These are phyloP conservation scores for Periophthalmus modestus DNA, from an alignment of 2,113 vertebrate genomes.

Conservation along the genomic window DNA sequence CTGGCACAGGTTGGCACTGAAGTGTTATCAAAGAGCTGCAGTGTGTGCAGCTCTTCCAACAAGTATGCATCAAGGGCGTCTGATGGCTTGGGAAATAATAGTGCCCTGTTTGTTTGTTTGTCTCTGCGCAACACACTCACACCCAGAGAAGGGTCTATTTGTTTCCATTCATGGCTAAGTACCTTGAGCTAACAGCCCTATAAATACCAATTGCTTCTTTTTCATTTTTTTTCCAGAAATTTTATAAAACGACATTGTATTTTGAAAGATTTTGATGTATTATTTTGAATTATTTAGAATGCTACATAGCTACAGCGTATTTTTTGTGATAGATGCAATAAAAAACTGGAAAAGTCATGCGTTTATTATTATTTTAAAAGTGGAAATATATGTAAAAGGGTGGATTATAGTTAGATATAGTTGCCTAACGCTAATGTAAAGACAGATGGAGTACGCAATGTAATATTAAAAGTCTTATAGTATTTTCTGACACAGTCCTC, in stretches of 20 bases:
- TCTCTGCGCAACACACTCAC: slow-evolving; percentile 46
- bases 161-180: slow-evolving; percentile 36
- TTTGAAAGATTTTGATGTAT: too few relatives aligned
- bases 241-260: background rate
- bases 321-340: too few relatives aligned
- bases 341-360: too few relatives aligned
- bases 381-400: too few relatives aligned
- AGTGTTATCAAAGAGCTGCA: slow-evolving; percentile 73
- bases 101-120: slow-evolving; percentile 55
- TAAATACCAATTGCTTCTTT: background rate
- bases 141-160: slow-evolving; percentile 50
- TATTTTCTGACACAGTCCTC: background rate
- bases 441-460: too few relatives aligned
- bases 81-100: slow-evolving; percentile 65
- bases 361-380: too few relatives aligned
- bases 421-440: too few relatives aligned
- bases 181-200: background rate
- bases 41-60: slow-evolving; percentile 51
- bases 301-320: too few relatives aligned
- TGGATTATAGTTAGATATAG: too few relatives aligned
- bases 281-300: too few relatives aligned
- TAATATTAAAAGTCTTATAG: too few relatives aligned
- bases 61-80: slow-evolving; percentile 63
- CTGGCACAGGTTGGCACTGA: slow-evolving; percentile 65
- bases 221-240: background rate